A percentile compares a stretch with the other conserved stretches of the same genome.
Evolutionary conservation across 2,113 vertebrate species (phyloP).

Genomic region (Notarius quadriscutis): DNA sequence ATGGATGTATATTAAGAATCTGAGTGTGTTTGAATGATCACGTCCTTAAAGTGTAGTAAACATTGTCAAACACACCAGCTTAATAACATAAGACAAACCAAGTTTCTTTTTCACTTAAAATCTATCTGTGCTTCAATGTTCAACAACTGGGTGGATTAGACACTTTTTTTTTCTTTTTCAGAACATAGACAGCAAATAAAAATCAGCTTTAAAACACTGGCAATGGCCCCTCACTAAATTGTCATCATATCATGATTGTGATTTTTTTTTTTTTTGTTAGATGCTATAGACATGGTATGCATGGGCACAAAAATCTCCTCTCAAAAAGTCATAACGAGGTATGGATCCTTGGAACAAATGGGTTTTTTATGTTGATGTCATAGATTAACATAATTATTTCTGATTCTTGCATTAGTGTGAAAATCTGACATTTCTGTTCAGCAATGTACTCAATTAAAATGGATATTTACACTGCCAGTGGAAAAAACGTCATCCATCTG

Average conservation of each 20-base stretch:
- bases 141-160: neutral
- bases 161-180: neutral
- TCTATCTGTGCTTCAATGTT: neutral
- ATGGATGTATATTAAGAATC: neutral
- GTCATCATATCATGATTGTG: neutral
- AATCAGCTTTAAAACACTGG: neutral
- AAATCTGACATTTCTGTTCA: slow-evolving; percentile 28
- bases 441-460: neutral
- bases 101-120: neutral
- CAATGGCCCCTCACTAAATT: slow-evolving; percentile 16
- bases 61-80: neutral
- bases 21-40: neutral
- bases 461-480: neutral
- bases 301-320: slow-evolving; percentile 16
- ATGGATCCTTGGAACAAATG: slow-evolving; percentile 1
- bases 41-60: slow-evolving; percentile 21
- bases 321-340: slow-evolving; percentile 17
- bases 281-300: neutral
- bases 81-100: neutral
- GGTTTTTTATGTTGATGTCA: slow-evolving; percentile 23
- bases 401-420: neutral
- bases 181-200: neutral
- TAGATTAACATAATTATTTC: slow-evolving; percentile 38
- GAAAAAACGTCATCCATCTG: neutral
- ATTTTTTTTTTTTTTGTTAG: slow-evolving; percentile 16